phyloP scores from a whole-genome alignment of 2,888 invertebrate species.

The Microplitis deprimator region DNA sequence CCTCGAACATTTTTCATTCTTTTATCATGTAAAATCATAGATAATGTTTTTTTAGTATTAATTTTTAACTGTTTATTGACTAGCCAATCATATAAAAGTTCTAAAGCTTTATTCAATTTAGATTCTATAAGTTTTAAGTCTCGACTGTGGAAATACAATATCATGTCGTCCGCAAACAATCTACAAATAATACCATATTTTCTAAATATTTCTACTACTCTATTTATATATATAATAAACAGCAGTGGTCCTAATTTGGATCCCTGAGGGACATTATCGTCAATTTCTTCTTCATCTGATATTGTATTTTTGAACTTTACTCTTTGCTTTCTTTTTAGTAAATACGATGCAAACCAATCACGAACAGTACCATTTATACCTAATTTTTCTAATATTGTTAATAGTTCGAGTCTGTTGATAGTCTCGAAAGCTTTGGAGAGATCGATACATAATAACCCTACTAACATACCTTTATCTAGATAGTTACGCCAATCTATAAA shows the following conservation, averaged over 20 bases:
- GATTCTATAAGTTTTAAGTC: background rate
- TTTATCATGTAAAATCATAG: conserved; percentile 31
- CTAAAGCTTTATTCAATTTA: conserved; percentile 22
- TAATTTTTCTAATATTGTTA: conserved; percentile 31
- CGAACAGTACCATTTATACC: conserved; percentile 26
- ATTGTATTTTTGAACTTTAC: conserved; percentile 24
- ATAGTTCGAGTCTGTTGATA: conserved; percentile 36
- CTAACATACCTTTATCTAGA: conserved; percentile 33
- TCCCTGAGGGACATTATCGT: conserved; percentile 41
- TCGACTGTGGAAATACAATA: conserved; percentile 15
- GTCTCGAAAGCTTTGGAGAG: conserved; percentile 48
- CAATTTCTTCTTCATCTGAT: background rate
- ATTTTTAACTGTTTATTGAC: conserved; percentile 22
- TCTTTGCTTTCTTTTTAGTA: conserved; percentile 18
- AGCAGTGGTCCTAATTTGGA: conserved; percentile 38
- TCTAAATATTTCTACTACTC: conserved; percentile 22
- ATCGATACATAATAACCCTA: conserved; percentile 43
- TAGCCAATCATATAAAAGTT: conserved; percentile 5
- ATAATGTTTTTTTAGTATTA: conserved; percentile 31
- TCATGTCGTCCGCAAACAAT: conserved; percentile 45
- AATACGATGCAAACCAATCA: conserved; percentile 37
- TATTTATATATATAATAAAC: conserved; percentile 47
- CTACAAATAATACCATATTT: conserved; percentile 20
- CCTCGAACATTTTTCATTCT: conserved; percentile 25
- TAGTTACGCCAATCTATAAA: conserved; percentile 40